Evolutionary conservation across 2,888 invertebrate genomes (phyloP).

Genomic region (Macrosiphum euphorbiae): DNA sequence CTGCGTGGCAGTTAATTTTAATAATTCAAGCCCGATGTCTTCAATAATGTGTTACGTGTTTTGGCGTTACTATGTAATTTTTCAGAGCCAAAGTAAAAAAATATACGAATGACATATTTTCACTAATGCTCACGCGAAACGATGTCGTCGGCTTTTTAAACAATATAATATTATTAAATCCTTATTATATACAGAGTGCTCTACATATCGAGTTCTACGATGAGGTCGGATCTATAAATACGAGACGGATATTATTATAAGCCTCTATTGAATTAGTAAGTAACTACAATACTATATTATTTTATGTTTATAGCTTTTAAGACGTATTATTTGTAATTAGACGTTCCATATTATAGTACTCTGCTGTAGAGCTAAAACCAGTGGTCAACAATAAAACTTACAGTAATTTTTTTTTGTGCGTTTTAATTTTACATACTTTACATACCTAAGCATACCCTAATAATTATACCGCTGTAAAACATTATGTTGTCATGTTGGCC

Average conservation of each 20-base stretch:
- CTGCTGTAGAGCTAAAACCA: not conserved
- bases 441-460: no score
- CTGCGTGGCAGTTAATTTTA: conserved; percentile 18
- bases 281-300: not conserved
- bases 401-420: not conserved
- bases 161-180: not conserved
- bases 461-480: not conserved
- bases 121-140: conserved; percentile 32
- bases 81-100: not conserved
- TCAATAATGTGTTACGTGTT: conserved; percentile 53
- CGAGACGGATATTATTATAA: not conserved
- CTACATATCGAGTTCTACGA: not conserved
- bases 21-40: conserved; percentile 39
- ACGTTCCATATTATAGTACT: not conserved
- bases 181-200: not conserved
- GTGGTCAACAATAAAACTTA: not conserved
- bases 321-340: not conserved
- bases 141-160: not conserved
- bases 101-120: not conserved
- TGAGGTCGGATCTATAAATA: not conserved
- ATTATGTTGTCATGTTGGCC: no score
- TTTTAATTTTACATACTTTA: not conserved
- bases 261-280: not conserved
- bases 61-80: conserved; percentile 26
- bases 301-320: not conserved